Base-by-base conservation (phyloP, 2,797 vertebrate species). In the Alca torda region DNA sequence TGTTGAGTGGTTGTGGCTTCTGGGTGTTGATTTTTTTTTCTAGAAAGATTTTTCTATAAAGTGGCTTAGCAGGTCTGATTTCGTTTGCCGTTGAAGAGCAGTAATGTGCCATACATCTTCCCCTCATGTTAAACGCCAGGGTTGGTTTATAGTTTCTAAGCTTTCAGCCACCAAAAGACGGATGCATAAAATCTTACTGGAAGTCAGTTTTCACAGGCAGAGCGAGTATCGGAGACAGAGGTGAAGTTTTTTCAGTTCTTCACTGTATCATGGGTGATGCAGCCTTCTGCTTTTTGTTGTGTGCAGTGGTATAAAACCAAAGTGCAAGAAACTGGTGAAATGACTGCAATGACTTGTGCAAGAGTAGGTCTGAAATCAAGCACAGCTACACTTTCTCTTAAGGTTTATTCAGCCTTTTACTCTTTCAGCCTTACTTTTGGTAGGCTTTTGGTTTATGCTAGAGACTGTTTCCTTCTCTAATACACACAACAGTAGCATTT, bases 321-420 rank as follows among this genome's bases (percentile, higher is more conserved):
- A 88, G 41, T 26, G 17, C 11, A 31, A 87, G 61, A 61, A 65
- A 70, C 15, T 15, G n/a, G 35, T 33, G 51, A 60, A 70, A 54
- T 48, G 35, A 39, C 45, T 2, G 3, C 2, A 0, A 11, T 54
- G 48, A 45, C n/a, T 51, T 80, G 12, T 35, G 25, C 3, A 2
- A 18, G 61, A 75, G 31, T 16, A 73, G 37, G 31, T 75, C 24
- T 87, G 83, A 90, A 83, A 56, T 79, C 23, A 67, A 65, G 24
- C 43, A 37, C 26, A 51, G 30, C 59, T 84, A 37, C 21, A 4
- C 48, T 67, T 48, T 35, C 17, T 72, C 37, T 67, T 76, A 50
- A 21, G 26, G 16, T 48, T 87, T 73, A 57, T 73, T 61, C 45
- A 79, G 23, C 28, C 16, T 82, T 74, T 54, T 83, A 59, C 10